Percentiles rank a stretch among this genome's conserved stretches.
These are phyloP conservation scores for Machimus rusticus DNA, from an alignment of 2,888 invertebrate species.

Conservation along the genomic window DNA sequence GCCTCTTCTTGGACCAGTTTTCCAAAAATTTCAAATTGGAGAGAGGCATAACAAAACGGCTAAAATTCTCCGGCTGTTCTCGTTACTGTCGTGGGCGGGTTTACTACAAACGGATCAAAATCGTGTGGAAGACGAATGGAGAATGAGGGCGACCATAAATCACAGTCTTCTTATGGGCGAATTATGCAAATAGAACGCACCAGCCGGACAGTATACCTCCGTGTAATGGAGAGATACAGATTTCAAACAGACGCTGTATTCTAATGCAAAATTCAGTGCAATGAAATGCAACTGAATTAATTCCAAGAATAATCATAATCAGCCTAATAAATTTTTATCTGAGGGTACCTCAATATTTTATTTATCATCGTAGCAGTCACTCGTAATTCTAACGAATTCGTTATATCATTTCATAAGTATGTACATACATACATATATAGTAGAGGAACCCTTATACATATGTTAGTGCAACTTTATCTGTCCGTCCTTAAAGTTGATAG, in stretches of 20 bases:
- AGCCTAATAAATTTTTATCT: background rate
- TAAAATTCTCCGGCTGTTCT: background rate
- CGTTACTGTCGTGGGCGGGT: background rate
- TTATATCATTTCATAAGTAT: too few relatives aligned
- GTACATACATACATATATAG: too few relatives aligned
- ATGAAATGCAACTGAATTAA: background rate
- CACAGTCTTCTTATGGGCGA: background rate
- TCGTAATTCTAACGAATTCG: too few relatives aligned
- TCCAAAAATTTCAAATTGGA: background rate
- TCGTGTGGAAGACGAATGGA: background rate
- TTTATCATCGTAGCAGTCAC: background rate
- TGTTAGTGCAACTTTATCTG: too few relatives aligned
- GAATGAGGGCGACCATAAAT: background rate
- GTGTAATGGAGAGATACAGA: background rate
- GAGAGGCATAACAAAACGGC: background rate
- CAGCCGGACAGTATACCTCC: background rate
- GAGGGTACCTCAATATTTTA: background rate
- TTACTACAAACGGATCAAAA: background rate
- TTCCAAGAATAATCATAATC: background rate
- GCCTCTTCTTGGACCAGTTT: background rate
- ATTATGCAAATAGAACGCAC: background rate
- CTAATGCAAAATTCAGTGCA: background rate
- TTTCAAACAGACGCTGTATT: background rate
- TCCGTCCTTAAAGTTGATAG: too few relatives aligned
- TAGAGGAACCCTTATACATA: too few relatives aligned